Percentiles rank a stretch among this genome's conserved stretches.
phyloP scores from a whole-genome alignment of 2,888 invertebrate genomes.

The Xestoiulus laeticollis region DNA sequence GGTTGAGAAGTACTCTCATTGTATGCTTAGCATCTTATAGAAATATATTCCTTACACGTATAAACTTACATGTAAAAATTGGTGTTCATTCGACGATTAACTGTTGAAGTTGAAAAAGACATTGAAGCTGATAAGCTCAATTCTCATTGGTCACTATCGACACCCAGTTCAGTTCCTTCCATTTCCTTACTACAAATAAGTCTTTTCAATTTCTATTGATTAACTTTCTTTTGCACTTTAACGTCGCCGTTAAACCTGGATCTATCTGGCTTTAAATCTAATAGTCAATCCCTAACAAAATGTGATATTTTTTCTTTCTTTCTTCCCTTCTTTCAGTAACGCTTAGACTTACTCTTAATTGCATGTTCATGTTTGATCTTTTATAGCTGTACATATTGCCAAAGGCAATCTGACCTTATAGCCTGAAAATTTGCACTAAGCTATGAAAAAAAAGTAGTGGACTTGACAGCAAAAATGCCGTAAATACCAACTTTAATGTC shows the following conservation, averaged over 20 bases:
- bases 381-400: neutral
- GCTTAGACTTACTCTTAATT: constrained; percentile 1
- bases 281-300: neutral
- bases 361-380: constrained; percentile 26
- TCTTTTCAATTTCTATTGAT: constrained; percentile 12
- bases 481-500: constrained; percentile 18
- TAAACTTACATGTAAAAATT: neutral
- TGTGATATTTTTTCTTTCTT: neutral
- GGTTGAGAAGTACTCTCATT: no score
- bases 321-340: neutral
- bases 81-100: neutral
- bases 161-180: no score
- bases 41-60: no score
- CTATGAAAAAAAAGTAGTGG: constrained; percentile 1
- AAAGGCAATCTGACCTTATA: neutral
- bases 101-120: neutral
- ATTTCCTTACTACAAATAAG: neutral
- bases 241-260: neutral
- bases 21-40: no score
- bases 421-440: neutral
- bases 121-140: neutral
- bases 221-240: constrained; percentile 19
- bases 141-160: neutral
- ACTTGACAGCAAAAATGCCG: neutral
- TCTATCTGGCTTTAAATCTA: constrained; percentile 5